Base-by-base conservation (phyloP, 2,113 vertebrate genomes). In the Mesitornis unicolor region DNA sequence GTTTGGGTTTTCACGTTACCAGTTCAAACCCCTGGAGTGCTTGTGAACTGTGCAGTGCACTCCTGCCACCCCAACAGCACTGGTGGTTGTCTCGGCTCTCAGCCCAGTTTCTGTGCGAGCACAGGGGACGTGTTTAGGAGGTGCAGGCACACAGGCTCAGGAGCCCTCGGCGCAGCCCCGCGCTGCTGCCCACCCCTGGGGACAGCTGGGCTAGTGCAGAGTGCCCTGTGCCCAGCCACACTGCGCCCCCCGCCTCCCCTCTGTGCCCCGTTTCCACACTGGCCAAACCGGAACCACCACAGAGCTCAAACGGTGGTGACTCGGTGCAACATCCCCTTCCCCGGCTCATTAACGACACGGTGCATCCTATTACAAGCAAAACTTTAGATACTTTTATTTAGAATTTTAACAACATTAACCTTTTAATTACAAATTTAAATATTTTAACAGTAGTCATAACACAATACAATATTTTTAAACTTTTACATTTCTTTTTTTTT, bases 391-490 rank as follows among this genome's bases (percentile, higher is more conserved):
- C 91, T 96, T 97, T 97, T 97, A 97, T 97, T 97, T 97, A 97
- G 97, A 92, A 96, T 97, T 97, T 97, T 96, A 95, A 97, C 97
- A 97, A 95, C 95, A 95, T 95, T 95, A 95, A 97, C 96, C 95
- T 96, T 97, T 96, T 94, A 94, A 93, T 97, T 97, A 97, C 97
- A 97, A 97, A 96, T 95, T 97, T 97, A 97, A 96, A 96, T 97
- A 95, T 97, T 94, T 96, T 94, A 97, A 97, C 97, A 97, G 95
- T 95, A 97, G 96, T 97, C 97, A 96, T 89, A 96, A 97, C 94
- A 96, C 96, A 94, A 68, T 95, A 81, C 95, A 96, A 92, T 95
- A 94, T 88, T 95, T 93, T 96, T 88, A 67, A 97, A 93, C 87
- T 97, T 97, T 95, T 95, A 95, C 95, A 97, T 91, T 91, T 89